Conservation (phyloP, 2,888 invertebrate genomes). For the Plagodis dolabraria region DNA sequence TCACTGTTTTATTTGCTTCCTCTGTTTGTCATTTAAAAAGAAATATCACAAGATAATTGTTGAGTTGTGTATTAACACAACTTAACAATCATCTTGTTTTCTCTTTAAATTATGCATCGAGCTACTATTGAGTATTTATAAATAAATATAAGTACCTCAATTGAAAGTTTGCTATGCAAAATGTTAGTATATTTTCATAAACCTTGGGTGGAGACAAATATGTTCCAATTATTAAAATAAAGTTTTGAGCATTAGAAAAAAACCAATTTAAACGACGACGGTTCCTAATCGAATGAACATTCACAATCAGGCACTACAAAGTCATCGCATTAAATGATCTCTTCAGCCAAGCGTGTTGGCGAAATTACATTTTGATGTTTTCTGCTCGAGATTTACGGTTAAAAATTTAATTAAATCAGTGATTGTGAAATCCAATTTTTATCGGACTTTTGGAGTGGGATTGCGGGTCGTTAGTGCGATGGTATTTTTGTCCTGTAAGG, state of each 20-base stretch:
- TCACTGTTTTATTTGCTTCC: background rate
- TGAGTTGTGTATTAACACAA: too few species aligned
- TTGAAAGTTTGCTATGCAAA: constrained; percentile 14
- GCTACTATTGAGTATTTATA: background rate
- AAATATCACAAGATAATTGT: too few species aligned
- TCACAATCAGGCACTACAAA: constrained; percentile 13
- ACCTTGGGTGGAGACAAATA: too few species aligned
- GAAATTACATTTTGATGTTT: constrained; percentile 59
- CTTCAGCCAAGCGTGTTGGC: constrained; percentile 42
- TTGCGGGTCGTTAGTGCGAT: constrained; percentile 48
- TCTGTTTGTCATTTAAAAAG: too few species aligned
- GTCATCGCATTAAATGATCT: constrained; percentile 40
- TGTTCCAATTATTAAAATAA: too few species aligned
- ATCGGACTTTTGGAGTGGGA: constrained; percentile 42
- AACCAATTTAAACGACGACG: constrained; percentile 13
- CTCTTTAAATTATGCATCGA: too few species aligned
- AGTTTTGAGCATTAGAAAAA: constrained; percentile 37
- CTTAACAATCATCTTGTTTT: too few species aligned
- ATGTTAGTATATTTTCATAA: too few species aligned
- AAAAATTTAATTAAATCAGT: constrained; percentile 61
- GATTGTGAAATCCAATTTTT: constrained; percentile 48
- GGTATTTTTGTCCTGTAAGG: constrained; percentile 52
- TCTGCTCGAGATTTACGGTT: constrained; percentile 53
- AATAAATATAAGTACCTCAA: constrained; percentile 3
- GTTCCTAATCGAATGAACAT: constrained; percentile 12